Conservation (phyloP, 2,888 invertebrate species). For the Molanna angustata region DNA sequence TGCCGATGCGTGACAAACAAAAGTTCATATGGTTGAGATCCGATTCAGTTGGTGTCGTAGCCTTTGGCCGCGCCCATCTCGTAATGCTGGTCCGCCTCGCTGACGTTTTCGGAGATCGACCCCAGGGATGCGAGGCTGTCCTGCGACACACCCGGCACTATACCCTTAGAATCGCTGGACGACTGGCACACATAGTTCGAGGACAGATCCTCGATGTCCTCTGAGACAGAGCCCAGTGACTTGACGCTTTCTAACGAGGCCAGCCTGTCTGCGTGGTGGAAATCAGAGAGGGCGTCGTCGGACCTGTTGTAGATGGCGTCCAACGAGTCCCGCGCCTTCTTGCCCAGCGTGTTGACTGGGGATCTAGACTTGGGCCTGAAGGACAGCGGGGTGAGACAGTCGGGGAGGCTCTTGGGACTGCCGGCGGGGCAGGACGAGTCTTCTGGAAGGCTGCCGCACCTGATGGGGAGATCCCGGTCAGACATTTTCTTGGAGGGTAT, state of each 20-base stretch:
- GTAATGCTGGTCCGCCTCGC: no score
- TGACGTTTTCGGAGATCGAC: slow-evolving; percentile 43
- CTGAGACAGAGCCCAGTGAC: slow-evolving; percentile 51
- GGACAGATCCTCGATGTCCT: slow-evolving; percentile 37
- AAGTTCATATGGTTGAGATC: no score
- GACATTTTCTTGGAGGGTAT: slow-evolving; percentile 32
- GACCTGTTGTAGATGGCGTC: slow-evolving; percentile 51
- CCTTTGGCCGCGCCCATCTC: no score
- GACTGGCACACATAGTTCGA: slow-evolving; percentile 34
- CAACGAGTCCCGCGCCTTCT: slow-evolving; percentile 50
- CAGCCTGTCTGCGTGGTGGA: slow-evolving; percentile 37
- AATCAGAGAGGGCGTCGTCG: slow-evolving; percentile 51
- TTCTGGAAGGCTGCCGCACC: slow-evolving; percentile 30
- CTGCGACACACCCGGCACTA: slow-evolving; percentile 46
- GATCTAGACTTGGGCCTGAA: slow-evolving; percentile 41
- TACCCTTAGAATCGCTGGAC: slow-evolving; percentile 45
- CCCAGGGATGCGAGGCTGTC: slow-evolving; percentile 52
- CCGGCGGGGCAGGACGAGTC: slow-evolving; percentile 41
- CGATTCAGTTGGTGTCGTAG: no score
- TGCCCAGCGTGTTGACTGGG: slow-evolving; percentile 46
- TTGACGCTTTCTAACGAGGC: slow-evolving; percentile 49
- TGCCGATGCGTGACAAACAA: no score
- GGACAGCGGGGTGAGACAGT: slow-evolving; percentile 43
- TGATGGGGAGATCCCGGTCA: slow-evolving; percentile 13
- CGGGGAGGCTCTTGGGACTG: slow-evolving; percentile 52